A percentile compares a stretch with the other conserved stretches of the same genome.
These are phyloP conservation scores for Esox masquinongy DNA, from an alignment of 2,797 vertebrate species.

Conservation along the genomic window DNA sequence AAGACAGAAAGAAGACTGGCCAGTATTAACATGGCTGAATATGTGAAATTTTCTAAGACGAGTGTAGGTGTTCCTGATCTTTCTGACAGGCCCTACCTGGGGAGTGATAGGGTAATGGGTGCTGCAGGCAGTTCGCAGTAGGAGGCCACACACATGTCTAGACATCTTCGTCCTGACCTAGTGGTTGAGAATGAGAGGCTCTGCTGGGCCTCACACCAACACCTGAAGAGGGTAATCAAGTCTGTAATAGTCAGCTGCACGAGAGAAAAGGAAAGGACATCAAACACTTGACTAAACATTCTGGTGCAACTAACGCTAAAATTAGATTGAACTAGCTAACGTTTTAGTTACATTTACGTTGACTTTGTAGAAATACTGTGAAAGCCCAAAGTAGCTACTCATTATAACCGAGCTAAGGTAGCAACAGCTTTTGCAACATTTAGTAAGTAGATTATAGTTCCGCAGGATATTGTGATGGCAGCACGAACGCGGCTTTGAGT, in stretches of 20 bases:
- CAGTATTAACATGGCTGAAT: not conserved
- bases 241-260: not conserved
- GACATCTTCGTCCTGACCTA: conserved; percentile 73
- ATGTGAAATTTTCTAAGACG: not conserved
- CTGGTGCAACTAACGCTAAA: too few species aligned
- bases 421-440: too few species aligned
- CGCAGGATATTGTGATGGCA: too few species aligned
- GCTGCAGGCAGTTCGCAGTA: conserved; percentile 72
- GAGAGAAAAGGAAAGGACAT: too few species aligned
- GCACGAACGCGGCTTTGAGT: too few species aligned
- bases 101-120: conserved; percentile 42
- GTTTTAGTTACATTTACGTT: too few species aligned
- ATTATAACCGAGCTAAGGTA: too few species aligned
- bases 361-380: too few species aligned
- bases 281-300: too few species aligned
- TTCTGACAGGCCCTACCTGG: conserved; percentile 51
- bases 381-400: too few species aligned
- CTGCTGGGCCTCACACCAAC: not conserved
- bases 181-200: not conserved
- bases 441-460: too few species aligned
- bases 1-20: conserved; percentile 42
- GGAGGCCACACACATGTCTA: conserved; percentile 77
- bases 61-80: not conserved
- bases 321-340: too few species aligned
- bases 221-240: not conserved